Evolutionary conservation across 2,888 invertebrate genomes (phyloP), one percentile per base, ranked within the genome.

Genomic region (Limnephilus auricula): DNA sequence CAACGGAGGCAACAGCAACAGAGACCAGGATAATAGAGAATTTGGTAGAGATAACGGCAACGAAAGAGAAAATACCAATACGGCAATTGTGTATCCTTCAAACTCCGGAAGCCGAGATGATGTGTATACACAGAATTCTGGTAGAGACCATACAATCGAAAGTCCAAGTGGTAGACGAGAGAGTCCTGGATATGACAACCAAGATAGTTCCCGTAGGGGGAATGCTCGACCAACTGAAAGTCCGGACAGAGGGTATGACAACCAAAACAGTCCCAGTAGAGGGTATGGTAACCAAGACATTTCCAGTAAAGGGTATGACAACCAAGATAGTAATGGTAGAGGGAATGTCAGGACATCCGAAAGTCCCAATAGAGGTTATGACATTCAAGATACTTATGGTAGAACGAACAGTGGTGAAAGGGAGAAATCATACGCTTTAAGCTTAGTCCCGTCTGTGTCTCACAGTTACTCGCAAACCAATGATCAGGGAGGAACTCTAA

Each of bases 401-500:
- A 82, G 82, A 34, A 34, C 34, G 18, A 82, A 82, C 2, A 65
- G n/a, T 34, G 82, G 2, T 18, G 82, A 82, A 32, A 34, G 25
- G 13, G 82, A 82, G 32, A 34, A 18, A 25, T 6, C 82, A 9
- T 32, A 82, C 6, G 32, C 31, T 2, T 34, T 32, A 37, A 85
- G 84, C 30, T 85, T 50, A 30, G 31, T 45, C 15, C 86, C 86
- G 0, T 31, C 86, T n/a, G 86, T 50, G 30, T 15, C 86, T 12
- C 50, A 45, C 31, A 45, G 45, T 50, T 25, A 45, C 18, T 18
- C n/a, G 3, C 50, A 45, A 45, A 50, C n/a, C 0, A 31, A 65
- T 86, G 31, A 82, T 82, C 82, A 50, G n/a, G 50, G 65, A 86
- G 50, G 65, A 86, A n/a, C 82, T 18, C 25, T 50, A 18, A 86